Evolutionary conservation across 2,113 vertebrate species (phyloP).

Genomic region (Neopipo cinnamomea): DNA sequence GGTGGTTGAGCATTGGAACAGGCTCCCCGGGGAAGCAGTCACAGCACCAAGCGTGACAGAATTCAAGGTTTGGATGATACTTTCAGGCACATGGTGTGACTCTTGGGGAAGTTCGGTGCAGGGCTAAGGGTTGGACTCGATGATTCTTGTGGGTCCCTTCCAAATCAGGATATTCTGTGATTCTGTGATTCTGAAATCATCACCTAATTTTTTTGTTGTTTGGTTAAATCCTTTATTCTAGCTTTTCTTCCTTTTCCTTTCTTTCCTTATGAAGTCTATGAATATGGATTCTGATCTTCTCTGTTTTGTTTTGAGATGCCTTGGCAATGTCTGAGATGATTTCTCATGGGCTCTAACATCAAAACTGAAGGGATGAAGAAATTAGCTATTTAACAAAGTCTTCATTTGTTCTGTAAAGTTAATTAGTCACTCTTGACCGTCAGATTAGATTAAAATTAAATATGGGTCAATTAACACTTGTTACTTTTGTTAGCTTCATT

Average conservation of each 20-base stretch:
- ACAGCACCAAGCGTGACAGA: background rate
- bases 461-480: constrained; percentile 59
- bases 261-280: background rate
- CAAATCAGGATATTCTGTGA: background rate
- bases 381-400: constrained; percentile 52
- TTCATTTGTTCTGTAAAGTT: constrained; percentile 51
- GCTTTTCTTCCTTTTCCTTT: background rate
- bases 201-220: background rate
- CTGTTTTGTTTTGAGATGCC: constrained; percentile 16
- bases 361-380: constrained; percentile 33
- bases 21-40: no score
- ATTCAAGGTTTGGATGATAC: background rate
- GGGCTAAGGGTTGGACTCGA: background rate
- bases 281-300: background rate
- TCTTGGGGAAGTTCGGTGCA: background rate
- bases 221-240: background rate
- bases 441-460: constrained; percentile 60
- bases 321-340: constrained; percentile 29
- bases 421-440: constrained; percentile 53
- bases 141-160: background rate
- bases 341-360: constrained; percentile 17
- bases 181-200: background rate
- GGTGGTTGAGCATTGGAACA: background rate
- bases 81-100: background rate
- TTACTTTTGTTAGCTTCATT: constrained; percentile 33